Evolutionary conservation across 2,797 vertebrate genomes (phyloP).

Genomic region (Psittacula echo): DNA sequence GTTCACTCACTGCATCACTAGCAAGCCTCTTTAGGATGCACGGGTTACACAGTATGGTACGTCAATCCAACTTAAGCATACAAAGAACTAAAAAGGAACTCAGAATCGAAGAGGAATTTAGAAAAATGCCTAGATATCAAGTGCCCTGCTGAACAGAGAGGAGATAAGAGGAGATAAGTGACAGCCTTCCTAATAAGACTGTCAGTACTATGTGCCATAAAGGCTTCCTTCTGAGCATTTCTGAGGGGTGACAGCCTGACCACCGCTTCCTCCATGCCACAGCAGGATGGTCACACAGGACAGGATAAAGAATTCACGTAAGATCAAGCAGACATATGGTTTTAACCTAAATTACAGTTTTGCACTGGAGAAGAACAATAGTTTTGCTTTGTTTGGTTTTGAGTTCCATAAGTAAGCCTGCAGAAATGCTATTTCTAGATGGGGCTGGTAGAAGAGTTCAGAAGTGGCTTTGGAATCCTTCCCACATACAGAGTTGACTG

Average conservation of each 20-base stretch:
- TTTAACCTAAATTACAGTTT: not conserved
- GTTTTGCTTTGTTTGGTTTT: not conserved
- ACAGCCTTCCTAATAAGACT: not conserved
- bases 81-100: not conserved
- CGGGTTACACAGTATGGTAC: rapidly evolving
- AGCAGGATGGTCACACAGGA: not conserved
- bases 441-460: not conserved
- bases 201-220: not conserved
- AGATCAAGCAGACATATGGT: not conserved
- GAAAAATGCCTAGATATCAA: not conserved
- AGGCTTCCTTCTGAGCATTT: not conserved
- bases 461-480: not conserved
- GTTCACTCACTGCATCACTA: not conserved
- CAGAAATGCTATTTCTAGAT: not conserved
- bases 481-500: not conserved
- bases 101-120: not conserved
- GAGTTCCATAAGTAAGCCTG: not conserved
- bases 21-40: not conserved
- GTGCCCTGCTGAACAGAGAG: not conserved
- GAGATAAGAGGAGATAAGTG: not conserved
- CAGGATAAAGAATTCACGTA: not conserved
- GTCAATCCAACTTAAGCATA: not conserved
- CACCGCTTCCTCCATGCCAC: rapidly evolving
- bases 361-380: not conserved
- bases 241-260: not conserved